Evolutionary conservation across 2,113 vertebrate species (phyloP), one percentile per base, ranked within the genome.

Genomic region (Colossoma macropomum): DNA sequence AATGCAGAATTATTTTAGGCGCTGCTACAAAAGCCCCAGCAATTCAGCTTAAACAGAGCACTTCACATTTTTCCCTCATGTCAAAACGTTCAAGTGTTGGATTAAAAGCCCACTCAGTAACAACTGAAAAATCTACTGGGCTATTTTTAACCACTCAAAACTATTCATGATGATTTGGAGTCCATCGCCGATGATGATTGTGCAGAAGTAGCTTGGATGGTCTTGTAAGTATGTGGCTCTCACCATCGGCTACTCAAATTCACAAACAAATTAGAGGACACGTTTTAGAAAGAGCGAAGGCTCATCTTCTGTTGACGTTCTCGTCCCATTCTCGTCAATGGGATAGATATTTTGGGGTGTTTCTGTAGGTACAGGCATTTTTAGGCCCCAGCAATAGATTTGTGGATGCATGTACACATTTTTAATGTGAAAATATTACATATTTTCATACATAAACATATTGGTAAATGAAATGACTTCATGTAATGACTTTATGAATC

Each of bases 91-190:
- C 65, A 75, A 76, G 65, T 63, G 73, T 19, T 11, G 34, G 75
- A 48, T 82, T 77, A 77, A 68, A 82, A 70, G 19, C 50, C 72
- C 72, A 82, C 80, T 68, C 80, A 41, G 45, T n/a, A 85, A 34
- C 60, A 70, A 66, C 72, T 30, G 16, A 70, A 82, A 71, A 71
- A 32, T 63, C 83, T 52, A 12, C 52, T 23, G 15, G 63, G 32
- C 25, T 60, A 56, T 81, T 81, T 60, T 72, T 38, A 75, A 69
- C 66, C 60, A 73, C 81, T 73, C 60, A 30, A 72, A 81, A 72
- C 21, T 81, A 70, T 82, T 66, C 66, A 12, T 59, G 25, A 27
- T 45, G 50, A 77, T 69, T 76, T 52, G 15, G 73, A 77, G 73
- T 69, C 54, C 45, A 82, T 75, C 75, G 38, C 17, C 16, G 27